Conservation (phyloP, 1,140 invertebrate species). For the Gonioctena quinquepunctata region DNA sequence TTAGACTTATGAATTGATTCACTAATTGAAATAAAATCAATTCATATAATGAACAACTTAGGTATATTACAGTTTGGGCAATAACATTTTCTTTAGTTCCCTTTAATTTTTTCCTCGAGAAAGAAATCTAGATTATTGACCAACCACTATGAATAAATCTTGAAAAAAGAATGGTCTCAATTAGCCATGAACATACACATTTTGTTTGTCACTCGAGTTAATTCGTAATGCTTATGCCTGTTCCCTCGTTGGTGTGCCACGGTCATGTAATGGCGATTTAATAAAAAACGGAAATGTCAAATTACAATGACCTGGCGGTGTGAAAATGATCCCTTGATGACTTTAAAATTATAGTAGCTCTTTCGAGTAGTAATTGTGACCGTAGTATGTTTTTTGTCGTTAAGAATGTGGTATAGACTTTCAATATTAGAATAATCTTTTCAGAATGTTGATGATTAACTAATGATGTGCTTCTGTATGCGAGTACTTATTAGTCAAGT, state of each 20-base stretch:
- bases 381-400: constrained; percentile 12
- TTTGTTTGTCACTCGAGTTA: not conserved
- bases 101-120: no score
- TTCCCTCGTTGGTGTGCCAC: not conserved
- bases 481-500: not conserved
- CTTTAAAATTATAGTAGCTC: constrained; percentile 51
- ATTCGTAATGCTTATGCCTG: not conserved
- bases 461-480: not conserved
- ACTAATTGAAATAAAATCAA: no score
- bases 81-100: no score
- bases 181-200: not conserved
- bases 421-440: not conserved
- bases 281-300: constrained; percentile 54
- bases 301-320: constrained; percentile 51
- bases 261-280: constrained; percentile 46
- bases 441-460: not conserved
- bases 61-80: no score
- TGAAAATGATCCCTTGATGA: constrained; percentile 53
- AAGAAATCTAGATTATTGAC: no score
- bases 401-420: not conserved
- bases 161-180: not conserved
- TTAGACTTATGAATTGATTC: no score
- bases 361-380: constrained; percentile 29
- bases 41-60: no score
- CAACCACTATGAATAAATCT: no score